These are phyloP conservation scores for Cisticola juncidis DNA, from an alignment of 2,113 vertebrate genomes.

Conservation along the genomic window DNA sequence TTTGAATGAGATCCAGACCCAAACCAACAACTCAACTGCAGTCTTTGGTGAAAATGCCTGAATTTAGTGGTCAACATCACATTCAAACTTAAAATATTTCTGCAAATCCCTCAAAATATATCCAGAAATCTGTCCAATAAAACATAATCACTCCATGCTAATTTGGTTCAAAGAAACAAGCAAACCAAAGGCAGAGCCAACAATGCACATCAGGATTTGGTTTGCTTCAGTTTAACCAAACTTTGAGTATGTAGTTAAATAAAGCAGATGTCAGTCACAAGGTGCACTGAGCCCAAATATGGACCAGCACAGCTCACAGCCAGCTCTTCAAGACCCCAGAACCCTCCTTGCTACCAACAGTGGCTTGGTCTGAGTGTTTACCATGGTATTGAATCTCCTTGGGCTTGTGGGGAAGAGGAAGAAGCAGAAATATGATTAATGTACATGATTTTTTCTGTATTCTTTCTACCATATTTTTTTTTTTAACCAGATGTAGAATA, in stretches of 20 bases:
- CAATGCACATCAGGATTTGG: not conserved
- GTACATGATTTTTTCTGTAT: not conserved
- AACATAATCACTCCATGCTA: not conserved
- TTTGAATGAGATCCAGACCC: not conserved
- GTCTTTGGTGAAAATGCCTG: not conserved
- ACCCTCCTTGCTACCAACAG: fast-evolving
- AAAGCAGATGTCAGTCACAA: not conserved
- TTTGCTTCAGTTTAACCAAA: not conserved
- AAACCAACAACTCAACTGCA: not conserved
- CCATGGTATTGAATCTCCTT: fast-evolving
- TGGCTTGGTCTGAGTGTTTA: not conserved
- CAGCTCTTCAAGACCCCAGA: not conserved
- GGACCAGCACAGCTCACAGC: not conserved
- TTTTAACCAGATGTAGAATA: not conserved
- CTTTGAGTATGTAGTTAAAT: not conserved
- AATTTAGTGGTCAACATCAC: not conserved
- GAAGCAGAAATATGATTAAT: not conserved
- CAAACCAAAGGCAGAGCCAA: not conserved
- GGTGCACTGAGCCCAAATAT: not conserved
- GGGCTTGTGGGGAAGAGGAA: not conserved
- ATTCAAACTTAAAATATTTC: not conserved
- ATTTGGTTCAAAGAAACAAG: not conserved
- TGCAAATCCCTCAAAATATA: not conserved
- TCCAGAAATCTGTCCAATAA: not conserved
- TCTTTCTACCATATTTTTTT: not conserved